These are phyloP conservation scores for Polyommatus icarus DNA, from an alignment of 2,888 invertebrate genomes.

Conservation along the genomic window DNA sequence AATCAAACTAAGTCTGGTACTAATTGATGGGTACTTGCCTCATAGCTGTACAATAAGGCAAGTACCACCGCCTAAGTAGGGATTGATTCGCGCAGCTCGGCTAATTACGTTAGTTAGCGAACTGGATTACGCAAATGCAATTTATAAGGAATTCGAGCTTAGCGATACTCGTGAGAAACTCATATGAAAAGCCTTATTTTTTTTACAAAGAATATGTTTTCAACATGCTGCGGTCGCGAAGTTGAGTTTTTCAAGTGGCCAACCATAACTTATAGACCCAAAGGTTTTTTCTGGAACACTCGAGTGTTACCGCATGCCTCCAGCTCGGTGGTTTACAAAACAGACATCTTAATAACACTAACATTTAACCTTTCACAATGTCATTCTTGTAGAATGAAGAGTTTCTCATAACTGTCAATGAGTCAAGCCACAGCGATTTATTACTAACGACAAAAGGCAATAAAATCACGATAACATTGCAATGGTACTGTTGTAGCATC, in stretches of 20 bases:
- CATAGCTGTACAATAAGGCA: not conserved
- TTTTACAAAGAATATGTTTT: not conserved
- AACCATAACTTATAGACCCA: not conserved
- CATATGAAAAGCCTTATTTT: not conserved
- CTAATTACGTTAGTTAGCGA: not conserved
- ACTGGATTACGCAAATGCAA: not conserved
- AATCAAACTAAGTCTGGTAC: not conserved
- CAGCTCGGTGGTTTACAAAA: not conserved
- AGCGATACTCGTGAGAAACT: not conserved
- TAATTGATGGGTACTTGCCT: not conserved
- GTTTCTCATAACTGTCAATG: not conserved
- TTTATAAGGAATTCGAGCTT: not conserved
- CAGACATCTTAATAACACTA: not conserved
- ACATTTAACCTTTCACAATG: not conserved
- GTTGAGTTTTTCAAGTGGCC: not conserved
- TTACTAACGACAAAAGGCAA: no score
- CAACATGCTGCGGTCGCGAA: not conserved
- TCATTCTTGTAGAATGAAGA: not conserved
- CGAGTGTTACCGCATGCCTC: not conserved
- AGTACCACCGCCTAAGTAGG: not conserved
- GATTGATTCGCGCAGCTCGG: not conserved
- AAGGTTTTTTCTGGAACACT: not conserved
- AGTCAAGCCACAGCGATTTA: not conserved
- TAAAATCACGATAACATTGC: no score
- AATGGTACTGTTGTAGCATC: no score